Evolutionary conservation across 2,113 vertebrate species (phyloP), one percentile per base, ranked within the genome.

Genomic region (Urocolius indicus): DNA sequence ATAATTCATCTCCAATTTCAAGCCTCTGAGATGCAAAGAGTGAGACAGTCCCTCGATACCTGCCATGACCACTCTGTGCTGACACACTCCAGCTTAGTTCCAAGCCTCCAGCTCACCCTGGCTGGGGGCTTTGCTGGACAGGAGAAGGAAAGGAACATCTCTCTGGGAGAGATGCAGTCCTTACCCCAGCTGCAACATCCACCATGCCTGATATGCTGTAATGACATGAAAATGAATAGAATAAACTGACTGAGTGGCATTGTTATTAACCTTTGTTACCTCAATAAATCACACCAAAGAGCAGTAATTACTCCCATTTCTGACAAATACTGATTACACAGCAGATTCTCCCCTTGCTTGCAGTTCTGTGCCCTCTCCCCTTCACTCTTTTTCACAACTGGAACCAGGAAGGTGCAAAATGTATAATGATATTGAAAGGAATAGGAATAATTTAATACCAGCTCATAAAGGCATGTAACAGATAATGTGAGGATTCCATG

Each of bases 191-290:
- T 97, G 97, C 77, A 89, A 54, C n/a, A 54, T 11, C 83, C 93
- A 59, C 94, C 5, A 26, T 87, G 97, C 97, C 95, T 66, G 96
- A 97, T 98, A 95, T 20, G 61, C 97, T 49, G 96, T 97, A 98
- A 98, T 94, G 96, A 98, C 98, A 98, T 98, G 98, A 98, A 98
- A 98, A 98, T 98, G 97, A 98, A 97, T 97, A 97, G 97, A 99
- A 98, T 98, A 98, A 98, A 98, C 97, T 30, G 96, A 94, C 96
- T 97, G 98, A 98, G 97, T 97, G 97, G 98, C 98, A 97, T 96
- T 93, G 94, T 98, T 98, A 98, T 99, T 99, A 99, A 99, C 98
- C 98, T 99, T 98, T 98, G 97, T 92, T 98, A 98, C 95, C 95
- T 96, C 97, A 96, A 98, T 98, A 98, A 99, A 98, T 99, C 98